phyloP scores from a whole-genome alignment of 1,140 invertebrate species.

The Scaptodrosophila lebanonensis region DNA sequence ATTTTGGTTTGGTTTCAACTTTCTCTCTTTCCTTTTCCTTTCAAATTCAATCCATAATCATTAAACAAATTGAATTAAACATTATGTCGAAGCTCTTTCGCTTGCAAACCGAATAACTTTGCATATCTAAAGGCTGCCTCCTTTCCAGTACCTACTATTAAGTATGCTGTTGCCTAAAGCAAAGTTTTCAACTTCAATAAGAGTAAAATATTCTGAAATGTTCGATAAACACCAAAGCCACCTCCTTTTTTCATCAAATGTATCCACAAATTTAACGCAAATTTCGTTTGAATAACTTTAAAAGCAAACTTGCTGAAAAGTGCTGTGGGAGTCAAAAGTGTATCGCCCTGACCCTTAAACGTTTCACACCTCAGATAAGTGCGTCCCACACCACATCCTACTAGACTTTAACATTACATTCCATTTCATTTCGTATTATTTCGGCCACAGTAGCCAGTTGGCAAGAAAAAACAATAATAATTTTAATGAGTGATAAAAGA shows the following conservation, averaged over 20 bases:
- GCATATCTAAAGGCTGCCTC: conserved; percentile 22
- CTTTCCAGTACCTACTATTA: conserved; percentile 8
- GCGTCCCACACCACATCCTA: too few relatives aligned
- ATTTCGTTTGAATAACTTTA: conserved; percentile 42
- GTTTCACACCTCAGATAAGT: conserved; percentile 31
- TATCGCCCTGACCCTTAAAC: conserved; percentile 16
- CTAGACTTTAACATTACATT: too few relatives aligned
- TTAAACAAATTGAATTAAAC: conserved; percentile 48
- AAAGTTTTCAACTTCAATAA: conserved; percentile 43
- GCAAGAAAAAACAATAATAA: conserved; percentile 49
- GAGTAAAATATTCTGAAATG: conserved; percentile 41
- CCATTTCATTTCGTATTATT: too few relatives aligned
- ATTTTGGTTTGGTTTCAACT: too few relatives aligned
- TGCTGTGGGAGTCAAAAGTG: conserved; percentile 2
- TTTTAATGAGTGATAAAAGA: conserved; percentile 68
- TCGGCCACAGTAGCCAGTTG: too few relatives aligned
- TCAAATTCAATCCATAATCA: too few relatives aligned
- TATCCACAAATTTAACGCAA: conserved; percentile 45
- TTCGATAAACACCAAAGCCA: conserved; percentile 13
- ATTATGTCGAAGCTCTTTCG: conserved; percentile 29
- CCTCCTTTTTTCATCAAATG: conserved; percentile 23
- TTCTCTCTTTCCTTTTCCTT: too few relatives aligned
- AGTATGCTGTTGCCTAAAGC: conserved; percentile 23
- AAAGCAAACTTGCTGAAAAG: background rate
- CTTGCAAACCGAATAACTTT: conserved; percentile 34